Evolutionary conservation across 2,888 invertebrate species (phyloP).

Genomic region (Pseudococcus viburni): DNA sequence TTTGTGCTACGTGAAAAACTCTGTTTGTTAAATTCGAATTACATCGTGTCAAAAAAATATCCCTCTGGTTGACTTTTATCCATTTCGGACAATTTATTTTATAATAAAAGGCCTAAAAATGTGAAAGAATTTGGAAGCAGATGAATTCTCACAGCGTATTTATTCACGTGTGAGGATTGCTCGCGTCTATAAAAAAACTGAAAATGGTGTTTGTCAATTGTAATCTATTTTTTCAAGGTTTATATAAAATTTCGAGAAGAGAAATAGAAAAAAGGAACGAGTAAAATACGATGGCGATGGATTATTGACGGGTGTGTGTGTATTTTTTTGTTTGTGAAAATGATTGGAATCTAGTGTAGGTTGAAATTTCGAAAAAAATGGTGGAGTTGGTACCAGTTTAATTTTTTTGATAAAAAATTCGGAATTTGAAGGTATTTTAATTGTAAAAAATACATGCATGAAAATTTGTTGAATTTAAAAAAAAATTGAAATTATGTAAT

Average conservation of each 20-base stretch:
- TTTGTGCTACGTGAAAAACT: neutral
- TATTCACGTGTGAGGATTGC: neutral
- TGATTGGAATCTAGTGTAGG: too few relatives aligned
- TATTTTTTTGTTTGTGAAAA: too few relatives aligned
- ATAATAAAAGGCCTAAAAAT: neutral
- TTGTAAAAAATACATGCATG: too few relatives aligned
- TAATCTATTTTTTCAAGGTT: neutral
- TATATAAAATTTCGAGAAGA: neutral
- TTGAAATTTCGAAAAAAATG: too few relatives aligned
- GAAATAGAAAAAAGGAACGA: neutral
- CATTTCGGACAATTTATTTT: neutral
- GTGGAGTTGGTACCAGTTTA: too few relatives aligned
- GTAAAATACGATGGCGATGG: neutral
- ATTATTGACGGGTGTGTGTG: too few relatives aligned
- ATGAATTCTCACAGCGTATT: neutral
- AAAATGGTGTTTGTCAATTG: slow-evolving; percentile 26
- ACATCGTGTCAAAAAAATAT: slow-evolving; percentile 27
- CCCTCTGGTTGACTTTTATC: neutral
- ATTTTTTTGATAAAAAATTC: too few relatives aligned
- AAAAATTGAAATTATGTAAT: too few relatives aligned
- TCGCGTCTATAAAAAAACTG: neutral
- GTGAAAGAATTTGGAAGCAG: neutral
- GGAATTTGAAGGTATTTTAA: too few relatives aligned
- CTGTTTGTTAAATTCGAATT: slow-evolving; percentile 5
- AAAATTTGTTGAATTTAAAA: too few relatives aligned